These are phyloP conservation scores for Nothoprocta pentlandii DNA, from an alignment of 2,113 vertebrate species.

Conservation along the genomic window DNA sequence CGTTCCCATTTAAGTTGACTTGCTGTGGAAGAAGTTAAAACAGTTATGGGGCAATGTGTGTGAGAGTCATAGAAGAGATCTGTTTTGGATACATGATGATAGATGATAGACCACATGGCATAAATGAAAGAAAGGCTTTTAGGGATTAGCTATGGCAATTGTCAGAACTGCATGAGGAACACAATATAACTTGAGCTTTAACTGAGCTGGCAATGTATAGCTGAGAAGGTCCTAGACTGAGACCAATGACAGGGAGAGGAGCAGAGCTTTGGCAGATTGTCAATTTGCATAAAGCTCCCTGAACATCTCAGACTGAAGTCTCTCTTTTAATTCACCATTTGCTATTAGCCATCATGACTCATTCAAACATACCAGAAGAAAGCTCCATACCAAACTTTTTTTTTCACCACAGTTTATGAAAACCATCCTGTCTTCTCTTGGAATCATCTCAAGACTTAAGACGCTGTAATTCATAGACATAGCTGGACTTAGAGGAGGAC, in stretches of 20 bases:
- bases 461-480: not conserved
- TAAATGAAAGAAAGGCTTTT: not conserved
- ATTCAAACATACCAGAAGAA: not conserved
- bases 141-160: not conserved
- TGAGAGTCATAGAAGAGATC: not conserved
- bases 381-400: not conserved
- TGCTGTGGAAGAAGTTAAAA: not conserved
- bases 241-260: not conserved
- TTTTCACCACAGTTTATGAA: slow-evolving; percentile 12
- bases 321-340: not conserved
- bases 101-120: not conserved
- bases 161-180: not conserved
- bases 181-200: not conserved
- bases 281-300: not conserved
- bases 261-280: not conserved
- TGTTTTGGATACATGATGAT: not conserved
- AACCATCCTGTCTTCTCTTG: not conserved
- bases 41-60: not conserved
- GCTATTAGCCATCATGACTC: not conserved
- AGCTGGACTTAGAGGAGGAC: not conserved
- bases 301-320: slow-evolving; percentile 1
- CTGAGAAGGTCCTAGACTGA: not conserved
- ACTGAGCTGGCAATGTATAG: not conserved
- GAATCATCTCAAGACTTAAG: not conserved
- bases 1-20: not conserved